Evolutionary conservation across 2,888 invertebrate species (phyloP), one percentile per base, ranked within the genome.

Genomic region (Falcaria lacertinaria): DNA sequence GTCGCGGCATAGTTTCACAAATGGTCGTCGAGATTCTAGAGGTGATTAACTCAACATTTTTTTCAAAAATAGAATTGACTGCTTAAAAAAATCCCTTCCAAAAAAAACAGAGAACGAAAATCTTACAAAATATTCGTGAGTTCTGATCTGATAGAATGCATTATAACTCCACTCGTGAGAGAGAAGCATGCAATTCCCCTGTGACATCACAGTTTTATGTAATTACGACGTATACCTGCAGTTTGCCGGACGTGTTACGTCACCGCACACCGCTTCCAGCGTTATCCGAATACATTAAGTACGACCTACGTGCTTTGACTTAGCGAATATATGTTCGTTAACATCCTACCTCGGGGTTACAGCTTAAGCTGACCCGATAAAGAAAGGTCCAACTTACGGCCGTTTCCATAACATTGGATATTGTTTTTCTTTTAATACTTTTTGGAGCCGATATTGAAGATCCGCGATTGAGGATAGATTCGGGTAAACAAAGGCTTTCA

Each of bases 191-290:
- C 63, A 71, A 59, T 68, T 75, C 77, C 66, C 72, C 39, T 46
- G 74, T 66, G 82, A 76, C 79, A 78, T 80, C 74, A 80, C 76
- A 73, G 73, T 81, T 79, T 80, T 74, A 78, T 74, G 75, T 80
- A 83, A 84, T 84, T 85, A 82, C 28, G 8, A 72, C 79, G 74
- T 69, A 42, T 50, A 44, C 47, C 35, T 47, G 49, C 49, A 52
- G 51, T 41, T 45, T 56, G 45, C 55, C 55, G 64, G 60, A 60
- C 66, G 59, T 58, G 62, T 60, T 53, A 52, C 61, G 58, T 60
- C 59, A 58, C 59, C 62, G 61, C 64, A 64, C 66, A 64, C 61
- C 62, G 69, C 66, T 68, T 60, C 68, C 63, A 54, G 68, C 73
- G 68, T 63, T 74, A 76, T 74, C 68, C 71, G 77, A 77, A 79